phyloP scores from a whole-genome alignment of 2,113 vertebrate species.

The Kobus ellipsiprymnus region DNA sequence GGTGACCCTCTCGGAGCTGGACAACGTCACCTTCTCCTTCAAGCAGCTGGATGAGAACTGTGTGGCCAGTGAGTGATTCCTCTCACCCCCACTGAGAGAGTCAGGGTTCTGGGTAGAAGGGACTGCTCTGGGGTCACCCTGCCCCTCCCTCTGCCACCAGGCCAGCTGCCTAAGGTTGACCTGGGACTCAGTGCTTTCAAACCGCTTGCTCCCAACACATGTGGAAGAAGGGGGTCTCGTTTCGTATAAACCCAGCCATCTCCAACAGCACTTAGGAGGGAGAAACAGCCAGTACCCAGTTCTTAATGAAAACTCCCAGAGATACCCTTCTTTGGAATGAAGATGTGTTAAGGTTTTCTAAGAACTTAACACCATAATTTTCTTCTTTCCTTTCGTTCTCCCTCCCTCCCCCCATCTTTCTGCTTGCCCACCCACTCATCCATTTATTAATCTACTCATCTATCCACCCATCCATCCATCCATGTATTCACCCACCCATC shows the following conservation, averaged over 20 bases:
- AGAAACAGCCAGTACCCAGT: background rate
- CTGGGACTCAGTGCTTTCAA: background rate
- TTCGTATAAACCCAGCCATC: background rate
- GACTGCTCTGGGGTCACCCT: background rate
- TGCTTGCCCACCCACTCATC: no score
- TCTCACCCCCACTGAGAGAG: rapidly evolving
- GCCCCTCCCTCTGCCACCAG: background rate
- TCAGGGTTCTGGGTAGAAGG: background rate
- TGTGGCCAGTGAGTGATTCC: constrained; percentile 90
- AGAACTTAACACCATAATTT: background rate
- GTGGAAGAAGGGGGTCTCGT: background rate
- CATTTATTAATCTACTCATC: background rate
- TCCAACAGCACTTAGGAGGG: background rate
- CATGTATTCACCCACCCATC: no score
- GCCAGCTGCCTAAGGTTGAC: background rate
- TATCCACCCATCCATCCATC: rapidly evolving
- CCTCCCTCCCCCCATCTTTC: background rate
- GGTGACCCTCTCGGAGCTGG: constrained; percentile 92
- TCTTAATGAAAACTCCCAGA: background rate
- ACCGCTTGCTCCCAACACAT: rapidly evolving
- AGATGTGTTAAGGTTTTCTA: background rate
- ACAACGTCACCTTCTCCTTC: constrained; percentile 95
- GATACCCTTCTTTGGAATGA: background rate
- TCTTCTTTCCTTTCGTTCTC: background rate
- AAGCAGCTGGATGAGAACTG: constrained; percentile 93